Conservation (phyloP, 2,113 vertebrate species). For the Crypturellus undulatus region DNA sequence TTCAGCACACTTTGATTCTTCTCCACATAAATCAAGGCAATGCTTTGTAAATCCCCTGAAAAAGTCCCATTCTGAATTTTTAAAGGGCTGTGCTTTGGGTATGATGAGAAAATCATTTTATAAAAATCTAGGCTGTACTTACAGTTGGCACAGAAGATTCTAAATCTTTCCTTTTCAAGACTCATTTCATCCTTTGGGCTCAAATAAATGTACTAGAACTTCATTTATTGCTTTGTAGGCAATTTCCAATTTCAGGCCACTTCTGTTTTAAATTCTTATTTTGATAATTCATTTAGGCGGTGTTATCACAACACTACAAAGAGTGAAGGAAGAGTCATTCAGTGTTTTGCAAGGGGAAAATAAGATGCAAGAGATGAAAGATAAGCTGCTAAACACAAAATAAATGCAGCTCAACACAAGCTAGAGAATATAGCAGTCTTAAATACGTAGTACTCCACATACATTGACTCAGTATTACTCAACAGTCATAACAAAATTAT, state of each 20-base stretch:
- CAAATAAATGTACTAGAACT: constrained; percentile 19
- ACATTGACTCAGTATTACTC: neutral
- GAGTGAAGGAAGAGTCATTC: neutral
- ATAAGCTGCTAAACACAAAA: neutral
- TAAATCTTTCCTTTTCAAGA: constrained; percentile 27
- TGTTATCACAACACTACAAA: neutral
- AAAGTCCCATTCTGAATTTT: constrained; percentile 8
- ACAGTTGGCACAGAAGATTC: constrained; percentile 1
- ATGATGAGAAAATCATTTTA: constrained; percentile 41
- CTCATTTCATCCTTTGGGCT: constrained; percentile 5
- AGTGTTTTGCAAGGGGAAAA: neutral
- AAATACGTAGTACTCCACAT: neutral
- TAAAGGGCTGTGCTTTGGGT: neutral
- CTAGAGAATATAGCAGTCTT: neutral
- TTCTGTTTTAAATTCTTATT: neutral
- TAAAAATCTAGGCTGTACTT: neutral
- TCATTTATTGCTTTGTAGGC: neutral
- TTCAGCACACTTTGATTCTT: neutral
- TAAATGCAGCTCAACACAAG: neutral
- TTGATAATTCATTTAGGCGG: neutral
- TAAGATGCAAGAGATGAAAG: neutral
- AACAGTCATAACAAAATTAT: neutral
- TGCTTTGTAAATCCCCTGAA: constrained; percentile 30
- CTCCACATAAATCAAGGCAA: neutral
- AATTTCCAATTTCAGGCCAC: neutral